phyloP scores from a whole-genome alignment of 2,888 invertebrate genomes.

The Prionchulus punctatus region DNA sequence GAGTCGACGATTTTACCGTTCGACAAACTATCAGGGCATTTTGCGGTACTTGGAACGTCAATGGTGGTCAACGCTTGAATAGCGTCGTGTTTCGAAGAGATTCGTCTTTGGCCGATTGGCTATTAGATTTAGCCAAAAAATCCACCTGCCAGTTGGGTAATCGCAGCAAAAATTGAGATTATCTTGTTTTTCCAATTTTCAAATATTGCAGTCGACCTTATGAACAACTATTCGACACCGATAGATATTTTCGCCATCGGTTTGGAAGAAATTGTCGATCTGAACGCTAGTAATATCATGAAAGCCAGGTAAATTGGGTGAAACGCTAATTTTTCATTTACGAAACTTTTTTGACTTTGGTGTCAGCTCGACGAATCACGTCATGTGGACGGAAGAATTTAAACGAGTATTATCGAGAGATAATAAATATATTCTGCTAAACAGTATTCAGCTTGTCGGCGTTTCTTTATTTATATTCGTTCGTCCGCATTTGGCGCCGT shows the following conservation, averaged over 20 bases:
- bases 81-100: conserved; percentile 53
- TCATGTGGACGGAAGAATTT: conserved; percentile 83
- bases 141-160: no score
- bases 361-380: conserved; percentile 67
- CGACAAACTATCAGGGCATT: conserved; percentile 57
- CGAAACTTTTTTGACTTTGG: conserved; percentile 10
- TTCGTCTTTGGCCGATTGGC: conserved; percentile 38
- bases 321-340: conserved; percentile 5
- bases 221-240: conserved; percentile 43
- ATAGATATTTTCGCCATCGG: conserved; percentile 93
- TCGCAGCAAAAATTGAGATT: no score
- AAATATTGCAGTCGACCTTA: conserved; percentile 11
- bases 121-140: conserved; percentile 17
- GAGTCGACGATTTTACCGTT: conserved; percentile 58
- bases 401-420: conserved; percentile 77
- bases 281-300: conserved; percentile 94
- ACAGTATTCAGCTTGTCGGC: conserved; percentile 86
- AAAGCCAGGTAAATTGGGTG: conserved; percentile 53
- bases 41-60: conserved; percentile 95
- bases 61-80: conserved; percentile 94
- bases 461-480: conserved; percentile 91
- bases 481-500: conserved; percentile 68
- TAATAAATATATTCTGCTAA: conserved; percentile 67
- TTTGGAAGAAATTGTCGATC: conserved; percentile 95
- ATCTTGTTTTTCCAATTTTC: no score